These are phyloP conservation scores for Sebastes schlegelii DNA, from an alignment of 2,113 vertebrate genomes.

Conservation along the genomic window DNA sequence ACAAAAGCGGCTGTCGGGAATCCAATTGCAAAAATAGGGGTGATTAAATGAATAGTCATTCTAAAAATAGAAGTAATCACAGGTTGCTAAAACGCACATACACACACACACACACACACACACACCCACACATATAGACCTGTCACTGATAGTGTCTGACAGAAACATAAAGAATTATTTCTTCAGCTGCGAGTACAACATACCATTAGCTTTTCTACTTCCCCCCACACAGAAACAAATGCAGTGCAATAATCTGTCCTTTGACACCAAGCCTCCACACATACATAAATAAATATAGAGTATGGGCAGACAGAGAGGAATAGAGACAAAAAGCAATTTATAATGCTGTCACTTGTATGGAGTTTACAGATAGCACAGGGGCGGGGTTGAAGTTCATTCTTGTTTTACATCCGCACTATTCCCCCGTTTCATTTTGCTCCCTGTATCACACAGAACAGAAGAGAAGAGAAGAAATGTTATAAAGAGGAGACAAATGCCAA, in stretches of 20 bases:
- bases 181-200: conserved; percentile 55
- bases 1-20: conserved; percentile 51
- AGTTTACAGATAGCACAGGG: conserved; percentile 19
- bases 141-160: conserved; percentile 37
- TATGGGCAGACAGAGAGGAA: not conserved
- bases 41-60: conserved; percentile 43
- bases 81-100: conserved; percentile 44
- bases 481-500: not conserved
- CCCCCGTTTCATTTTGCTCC: not conserved
- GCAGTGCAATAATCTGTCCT: conserved; percentile 30
- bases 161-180: conserved; percentile 59
- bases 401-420: not conserved
- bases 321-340: conserved; percentile 25
- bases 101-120: conserved; percentile 22
- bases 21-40: conserved; percentile 48
- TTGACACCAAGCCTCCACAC: not conserved
- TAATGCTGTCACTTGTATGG: conserved; percentile 17
- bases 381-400: not conserved
- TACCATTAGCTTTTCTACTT: conserved; percentile 62
- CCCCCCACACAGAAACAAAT: conserved; percentile 53
- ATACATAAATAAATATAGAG: conserved; percentile 31
- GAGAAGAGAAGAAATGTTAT: not conserved
- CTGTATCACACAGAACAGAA: not conserved
- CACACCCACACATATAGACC: not conserved
- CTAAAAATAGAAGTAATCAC: conserved; percentile 72